Percentiles rank a stretch among this genome's conserved stretches.
Evolutionary conservation across 2,888 invertebrate species (phyloP).

Genomic region (Panzeria rudis): DNA sequence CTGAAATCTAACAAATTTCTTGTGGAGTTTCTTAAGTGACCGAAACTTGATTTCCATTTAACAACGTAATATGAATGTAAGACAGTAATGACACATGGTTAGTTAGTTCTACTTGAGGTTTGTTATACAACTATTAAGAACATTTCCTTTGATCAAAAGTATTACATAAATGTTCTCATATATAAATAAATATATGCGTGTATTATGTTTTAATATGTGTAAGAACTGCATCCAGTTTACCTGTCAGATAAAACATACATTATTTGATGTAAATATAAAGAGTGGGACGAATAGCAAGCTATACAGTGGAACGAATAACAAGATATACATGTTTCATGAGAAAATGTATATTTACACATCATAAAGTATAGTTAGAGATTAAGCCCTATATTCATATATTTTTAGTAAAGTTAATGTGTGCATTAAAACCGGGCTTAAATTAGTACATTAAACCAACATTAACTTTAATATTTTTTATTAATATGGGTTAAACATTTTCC

Average conservation of each 20-base stretch:
- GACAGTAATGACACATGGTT: neutral
- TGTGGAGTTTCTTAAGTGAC: neutral
- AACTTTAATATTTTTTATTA: too few species aligned
- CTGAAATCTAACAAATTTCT: neutral
- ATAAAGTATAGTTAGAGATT: too few species aligned
- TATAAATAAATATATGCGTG: neutral
- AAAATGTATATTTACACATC: too few species aligned
- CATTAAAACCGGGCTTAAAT: too few species aligned
- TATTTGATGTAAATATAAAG: neutral
- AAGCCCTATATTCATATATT: too few species aligned
- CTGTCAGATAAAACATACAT: constrained; percentile 26
- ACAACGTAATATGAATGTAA: constrained; percentile 18
- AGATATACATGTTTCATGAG: neutral
- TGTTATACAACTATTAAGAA: constrained; percentile 55
- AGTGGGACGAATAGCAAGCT: too few species aligned
- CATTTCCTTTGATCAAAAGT: too few species aligned
- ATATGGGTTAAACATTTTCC: too few species aligned
- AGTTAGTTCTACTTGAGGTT: constrained; percentile 49
- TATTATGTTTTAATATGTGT: neutral
- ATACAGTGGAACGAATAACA: neutral
- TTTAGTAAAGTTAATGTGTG: too few species aligned
- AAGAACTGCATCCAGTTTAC: neutral
- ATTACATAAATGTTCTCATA: too few species aligned
- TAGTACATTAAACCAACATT: too few species aligned
- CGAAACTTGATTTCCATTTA: constrained; percentile 12